phyloP scores from a whole-genome alignment of 2,797 vertebrate species.

The Knipowitschia caucasica region DNA sequence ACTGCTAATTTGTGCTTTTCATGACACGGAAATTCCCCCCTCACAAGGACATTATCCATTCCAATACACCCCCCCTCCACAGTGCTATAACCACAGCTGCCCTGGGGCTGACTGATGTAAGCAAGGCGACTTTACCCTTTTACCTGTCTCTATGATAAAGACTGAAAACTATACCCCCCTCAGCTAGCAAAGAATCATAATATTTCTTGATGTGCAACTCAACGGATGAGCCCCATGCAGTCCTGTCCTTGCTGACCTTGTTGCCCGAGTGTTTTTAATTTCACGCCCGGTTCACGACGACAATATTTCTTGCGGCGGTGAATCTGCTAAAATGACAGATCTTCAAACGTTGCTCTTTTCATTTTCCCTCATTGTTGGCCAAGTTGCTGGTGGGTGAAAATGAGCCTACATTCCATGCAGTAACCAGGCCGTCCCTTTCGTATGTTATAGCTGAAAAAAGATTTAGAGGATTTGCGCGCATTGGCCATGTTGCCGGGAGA shows the following conservation, averaged over 20 bases:
- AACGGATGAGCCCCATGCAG: neutral
- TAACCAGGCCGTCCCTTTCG: slow-evolving; percentile 29
- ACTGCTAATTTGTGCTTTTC: no score
- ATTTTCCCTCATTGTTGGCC: slow-evolving; percentile 13
- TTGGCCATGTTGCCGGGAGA: slow-evolving; percentile 51
- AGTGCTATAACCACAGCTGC: no score
- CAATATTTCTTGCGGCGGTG: slow-evolving; percentile 16
- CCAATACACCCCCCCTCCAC: no score
- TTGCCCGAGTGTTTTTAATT: slow-evolving; percentile 4
- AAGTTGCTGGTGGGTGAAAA: slow-evolving; percentile 22
- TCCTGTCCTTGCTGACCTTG: neutral
- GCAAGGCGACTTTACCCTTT: no score
- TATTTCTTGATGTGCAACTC: neutral
- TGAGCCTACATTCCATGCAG: slow-evolving; percentile 32
- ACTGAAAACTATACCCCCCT: neutral
- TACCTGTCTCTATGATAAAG: neutral
- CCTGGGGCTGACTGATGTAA: no score
- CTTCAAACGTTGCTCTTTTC: slow-evolving; percentile 3
- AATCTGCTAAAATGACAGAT: slow-evolving; percentile 17
- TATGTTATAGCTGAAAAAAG: slow-evolving; percentile 19
- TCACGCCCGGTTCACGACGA: neutral
- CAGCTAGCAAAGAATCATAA: neutral
- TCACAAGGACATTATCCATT: no score
- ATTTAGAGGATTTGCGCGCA: slow-evolving; percentile 17
- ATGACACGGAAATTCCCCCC: no score